A percentile compares a stretch with the other conserved stretches of the same genome.
Evolutionary conservation across 2,113 vertebrate species (phyloP).

Genomic region (Aleadryas rufinucha): DNA sequence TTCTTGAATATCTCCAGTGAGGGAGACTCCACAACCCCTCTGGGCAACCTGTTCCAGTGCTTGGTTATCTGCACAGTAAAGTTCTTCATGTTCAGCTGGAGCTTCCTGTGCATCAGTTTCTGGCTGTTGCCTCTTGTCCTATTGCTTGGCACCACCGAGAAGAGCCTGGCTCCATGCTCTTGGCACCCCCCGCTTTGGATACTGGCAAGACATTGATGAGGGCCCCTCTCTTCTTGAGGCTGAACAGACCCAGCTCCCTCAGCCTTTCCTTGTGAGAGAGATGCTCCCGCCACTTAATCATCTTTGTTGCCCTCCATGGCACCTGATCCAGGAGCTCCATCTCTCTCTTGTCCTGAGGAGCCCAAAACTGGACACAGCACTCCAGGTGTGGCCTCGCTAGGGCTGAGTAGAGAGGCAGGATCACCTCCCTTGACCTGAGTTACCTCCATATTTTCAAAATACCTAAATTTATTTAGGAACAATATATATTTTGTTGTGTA

Average conservation of each 20-base stretch:
- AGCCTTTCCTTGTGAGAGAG: background rate
- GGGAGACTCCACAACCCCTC: rapidly evolving
- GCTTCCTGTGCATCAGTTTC: background rate
- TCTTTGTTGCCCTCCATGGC: rapidly evolving
- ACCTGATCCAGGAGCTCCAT: background rate
- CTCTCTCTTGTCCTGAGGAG: background rate
- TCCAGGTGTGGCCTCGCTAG: background rate
- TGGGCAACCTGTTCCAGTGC: background rate
- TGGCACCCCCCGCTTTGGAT: background rate
- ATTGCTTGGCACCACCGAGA: background rate
- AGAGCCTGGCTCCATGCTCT: background rate
- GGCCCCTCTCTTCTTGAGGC: background rate
- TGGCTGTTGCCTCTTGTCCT: background rate
- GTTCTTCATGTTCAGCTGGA: background rate
- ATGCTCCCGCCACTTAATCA: background rate
- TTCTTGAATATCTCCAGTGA: background rate
- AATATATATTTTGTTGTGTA: rapidly evolving
- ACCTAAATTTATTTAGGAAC: background rate
- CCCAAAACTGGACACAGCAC: background rate
- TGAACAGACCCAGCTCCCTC: background rate
- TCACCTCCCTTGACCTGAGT: background rate
- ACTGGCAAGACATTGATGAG: background rate
- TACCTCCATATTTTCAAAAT: background rate
- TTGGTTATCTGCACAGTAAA: rapidly evolving
- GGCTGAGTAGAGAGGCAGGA: background rate